Evolutionary conservation across 1,140 invertebrate genomes (phyloP), one percentile per base, ranked within the genome.

Genomic region (Limonius californicus): DNA sequence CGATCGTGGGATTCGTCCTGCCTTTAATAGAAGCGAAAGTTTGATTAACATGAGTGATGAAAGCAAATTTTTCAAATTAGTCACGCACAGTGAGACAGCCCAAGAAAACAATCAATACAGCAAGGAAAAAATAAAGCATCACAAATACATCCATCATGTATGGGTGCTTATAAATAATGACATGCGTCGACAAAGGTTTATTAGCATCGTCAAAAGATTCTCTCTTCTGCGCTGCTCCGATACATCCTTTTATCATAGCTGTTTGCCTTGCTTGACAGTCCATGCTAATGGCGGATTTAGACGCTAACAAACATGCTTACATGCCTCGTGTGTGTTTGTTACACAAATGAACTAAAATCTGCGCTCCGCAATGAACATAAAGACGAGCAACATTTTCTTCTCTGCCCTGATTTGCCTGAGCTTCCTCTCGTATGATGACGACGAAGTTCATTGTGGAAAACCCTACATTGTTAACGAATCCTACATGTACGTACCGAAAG

Each of bases 251-350:
- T 54, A 63, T 63, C 57, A 45, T 59, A 57, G 57, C 57, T 63
- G 62, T 63, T 63, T 63, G 39, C 62, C 39, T 63, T 50, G 45
- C 45, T n/a, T 50, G 45, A 50, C 45, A 50, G 45, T 50, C 39
- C 56, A 63, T 39, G 45, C 62, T 63, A 63, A 59, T 63, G 47
- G 57, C 32, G 62, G 62, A 63, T 63, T 63, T 63, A 59, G 45
- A 21, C 42, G 32, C 56, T 63, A 59, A 63, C 56, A 63, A 63
- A 63, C 62, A 59, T 56, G 60, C 60, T 62, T 62, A 62, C 54
- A 62, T 56, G 54, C 30, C 54, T 32, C 30, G 53, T 50, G 53
- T 55, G 39, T 42, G 54, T 62, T 62, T 50, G 54, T 62, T 62
- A 62, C 54, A 50, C 60, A 62, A 62, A 62, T 56, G 60, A 56